A percentile compares a stretch with the other conserved stretches of the same genome.
Evolutionary conservation across 2,113 vertebrate species (phyloP).

Genomic region (Acanthochromis polyacanthus): DNA sequence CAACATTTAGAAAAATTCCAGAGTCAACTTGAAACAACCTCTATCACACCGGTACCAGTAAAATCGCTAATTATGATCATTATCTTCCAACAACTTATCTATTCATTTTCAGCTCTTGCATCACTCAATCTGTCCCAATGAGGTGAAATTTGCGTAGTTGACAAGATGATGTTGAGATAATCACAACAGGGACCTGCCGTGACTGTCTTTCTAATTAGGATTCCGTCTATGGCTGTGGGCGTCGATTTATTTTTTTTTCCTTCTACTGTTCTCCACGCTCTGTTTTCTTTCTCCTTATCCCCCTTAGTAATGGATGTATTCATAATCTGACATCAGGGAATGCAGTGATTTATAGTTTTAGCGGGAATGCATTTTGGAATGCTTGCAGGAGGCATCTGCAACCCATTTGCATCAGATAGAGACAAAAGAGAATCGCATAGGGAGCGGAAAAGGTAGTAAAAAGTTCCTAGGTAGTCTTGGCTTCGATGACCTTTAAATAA

Average conservation of each 20-base stretch:
- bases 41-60: conserved; percentile 28
- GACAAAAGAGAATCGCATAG: conserved; percentile 52
- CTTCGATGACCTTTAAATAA: conserved; percentile 48
- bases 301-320: conserved; percentile 70
- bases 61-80: conserved; percentile 65
- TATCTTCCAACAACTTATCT: conserved; percentile 70
- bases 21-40: conserved; percentile 64
- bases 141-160: conserved; percentile 69
- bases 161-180: conserved; percentile 77
- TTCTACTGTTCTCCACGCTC: conserved; percentile 47
- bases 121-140: conserved; percentile 61
- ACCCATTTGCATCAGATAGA: conserved; percentile 70
- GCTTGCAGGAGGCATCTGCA: conserved; percentile 71
- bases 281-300: conserved; percentile 17
- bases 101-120: conserved; percentile 55
- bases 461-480: conserved; percentile 4
- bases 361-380: conserved; percentile 72
- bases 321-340: conserved; percentile 78
- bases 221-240: conserved; percentile 60
- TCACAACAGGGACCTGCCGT: conserved; percentile 61
- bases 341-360: conserved; percentile 78
- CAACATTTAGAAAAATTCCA: conserved; percentile 30
- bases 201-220: conserved; percentile 73
- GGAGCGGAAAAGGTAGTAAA: conserved; percentile 49
- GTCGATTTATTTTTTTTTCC: conserved; percentile 47